Evolutionary conservation across 2,113 vertebrate species (phyloP), one percentile per base, ranked within the genome.

Genomic region (Percopsis transmontana): DNA sequence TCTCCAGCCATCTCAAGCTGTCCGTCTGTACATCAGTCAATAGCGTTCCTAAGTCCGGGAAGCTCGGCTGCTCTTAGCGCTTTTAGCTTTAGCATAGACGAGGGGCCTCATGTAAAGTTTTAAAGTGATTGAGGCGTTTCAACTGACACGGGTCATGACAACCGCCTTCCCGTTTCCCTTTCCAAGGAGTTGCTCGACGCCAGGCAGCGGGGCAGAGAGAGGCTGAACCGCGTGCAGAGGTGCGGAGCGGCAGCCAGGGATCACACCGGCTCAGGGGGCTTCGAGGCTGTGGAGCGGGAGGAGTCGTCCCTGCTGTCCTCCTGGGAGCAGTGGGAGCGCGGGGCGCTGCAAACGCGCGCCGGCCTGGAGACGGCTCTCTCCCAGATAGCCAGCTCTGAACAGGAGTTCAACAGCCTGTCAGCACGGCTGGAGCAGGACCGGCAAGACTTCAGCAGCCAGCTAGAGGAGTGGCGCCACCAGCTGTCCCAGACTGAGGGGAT

Each of bases 311-410:
- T 98, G 65, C 83, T 82, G 10, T 89, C 92, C 0, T 93, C 94
- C 53, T 99, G 96, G 96, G 90, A 92, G 77, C 95, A 95, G 83
- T 99, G 97, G 97, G 96, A 97, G 60, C 92, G 93, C 11, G 88
- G 87, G 2, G 91, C 91, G 0, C 59, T 92, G 2, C 93, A 94
- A 51, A 92, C 93, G 0, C 91, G 86, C 10, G 78, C 80, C 19
- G 72, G 88, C 68, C 84, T 99, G 79, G 92, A 96, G 89, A 90
- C 87, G 0, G 77, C 92, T 15, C 91, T 94, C 27, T 93, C 91
- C 69, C 95, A 94, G 77, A 96, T 95, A 79, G 92, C 94, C 72
- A 92, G 93, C 50, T 98, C 96, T 0, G 96, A 99, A 67, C 93
- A 90, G 72, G 96, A 98, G 81, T 98, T 98, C 82, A 80, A 66